Evolutionary conservation across 2,888 invertebrate genomes (phyloP).

Genomic region (Cerceris ruficornis): DNA sequence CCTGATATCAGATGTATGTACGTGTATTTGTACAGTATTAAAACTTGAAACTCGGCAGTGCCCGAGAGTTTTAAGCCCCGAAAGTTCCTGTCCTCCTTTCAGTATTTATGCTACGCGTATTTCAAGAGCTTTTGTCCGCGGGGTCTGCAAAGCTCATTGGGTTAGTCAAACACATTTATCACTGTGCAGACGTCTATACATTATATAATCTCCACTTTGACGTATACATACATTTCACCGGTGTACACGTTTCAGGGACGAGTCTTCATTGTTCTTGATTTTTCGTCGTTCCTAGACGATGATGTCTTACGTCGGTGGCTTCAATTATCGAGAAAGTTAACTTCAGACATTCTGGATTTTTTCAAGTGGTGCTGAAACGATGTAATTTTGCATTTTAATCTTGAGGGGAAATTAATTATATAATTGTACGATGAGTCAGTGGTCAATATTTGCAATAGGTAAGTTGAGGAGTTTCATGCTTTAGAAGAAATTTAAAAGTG

Average conservation of each 20-base stretch:
- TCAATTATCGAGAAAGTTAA: too few species aligned
- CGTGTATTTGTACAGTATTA: slow-evolving; percentile 67
- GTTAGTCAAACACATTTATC: slow-evolving; percentile 64
- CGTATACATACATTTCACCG: slow-evolving; percentile 13
- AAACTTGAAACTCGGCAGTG: slow-evolving; percentile 60
- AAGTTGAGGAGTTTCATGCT: too few species aligned
- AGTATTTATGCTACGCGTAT: slow-evolving; percentile 62
- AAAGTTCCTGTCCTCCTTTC: slow-evolving; percentile 63
- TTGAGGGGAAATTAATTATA: too few species aligned
- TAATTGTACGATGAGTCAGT: too few species aligned
- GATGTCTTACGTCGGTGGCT: too few species aligned
- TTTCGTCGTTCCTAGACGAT: not conserved
- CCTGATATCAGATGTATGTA: slow-evolving; percentile 47
- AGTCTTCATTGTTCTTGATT: slow-evolving; percentile 21
- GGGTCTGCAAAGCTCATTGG: slow-evolving; percentile 57
- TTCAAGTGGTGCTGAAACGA: too few species aligned
- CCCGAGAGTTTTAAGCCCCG: slow-evolving; percentile 55
- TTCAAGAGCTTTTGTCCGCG: slow-evolving; percentile 63
- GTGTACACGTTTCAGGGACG: slow-evolving; percentile 1
- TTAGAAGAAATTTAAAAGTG: too few species aligned
- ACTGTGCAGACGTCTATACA: slow-evolving; percentile 31
- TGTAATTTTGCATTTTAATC: too few species aligned
- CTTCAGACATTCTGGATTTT: too few species aligned
- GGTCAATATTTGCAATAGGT: too few species aligned
- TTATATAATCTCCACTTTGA: slow-evolving; percentile 23